Evolutionary conservation across 2,113 vertebrate species (phyloP).

Genomic region (Barbus barbus): DNA sequence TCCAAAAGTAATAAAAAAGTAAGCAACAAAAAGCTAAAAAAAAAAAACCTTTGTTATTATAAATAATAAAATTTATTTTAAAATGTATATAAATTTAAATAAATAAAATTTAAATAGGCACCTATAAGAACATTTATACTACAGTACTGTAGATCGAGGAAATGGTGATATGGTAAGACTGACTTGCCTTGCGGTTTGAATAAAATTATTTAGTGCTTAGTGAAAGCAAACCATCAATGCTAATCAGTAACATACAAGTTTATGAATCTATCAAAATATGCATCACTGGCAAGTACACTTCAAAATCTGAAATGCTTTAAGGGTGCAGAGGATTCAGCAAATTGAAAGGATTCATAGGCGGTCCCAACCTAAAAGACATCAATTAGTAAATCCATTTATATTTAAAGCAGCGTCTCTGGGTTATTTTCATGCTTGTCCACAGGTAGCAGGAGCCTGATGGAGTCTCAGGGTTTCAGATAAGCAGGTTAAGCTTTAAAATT

Average conservation of each 20-base stretch:
- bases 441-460: constrained; percentile 67
- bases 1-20: no score
- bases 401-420: constrained; percentile 76
- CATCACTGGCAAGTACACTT: neutral
- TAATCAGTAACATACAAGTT: neutral
- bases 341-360: constrained; percentile 67
- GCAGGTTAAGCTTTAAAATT: constrained; percentile 47
- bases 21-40: no score
- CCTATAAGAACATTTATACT: no score
- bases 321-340: constrained; percentile 61
- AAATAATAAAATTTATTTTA: no score
- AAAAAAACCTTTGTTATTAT: no score
- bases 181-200: neutral
- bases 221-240: neutral
- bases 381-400: constrained; percentile 79
- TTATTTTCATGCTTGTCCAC: constrained; percentile 70
- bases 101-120: no score
- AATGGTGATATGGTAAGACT: no score
- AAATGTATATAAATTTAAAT: no score
- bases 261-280: neutral
- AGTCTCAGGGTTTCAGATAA: constrained; percentile 65
- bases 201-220: neutral
- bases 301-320: constrained; percentile 19
- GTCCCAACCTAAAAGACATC: constrained; percentile 69
- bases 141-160: no score